Evolutionary conservation across 2,888 invertebrate species (phyloP).

Genomic region (Blastobasis adustella): DNA sequence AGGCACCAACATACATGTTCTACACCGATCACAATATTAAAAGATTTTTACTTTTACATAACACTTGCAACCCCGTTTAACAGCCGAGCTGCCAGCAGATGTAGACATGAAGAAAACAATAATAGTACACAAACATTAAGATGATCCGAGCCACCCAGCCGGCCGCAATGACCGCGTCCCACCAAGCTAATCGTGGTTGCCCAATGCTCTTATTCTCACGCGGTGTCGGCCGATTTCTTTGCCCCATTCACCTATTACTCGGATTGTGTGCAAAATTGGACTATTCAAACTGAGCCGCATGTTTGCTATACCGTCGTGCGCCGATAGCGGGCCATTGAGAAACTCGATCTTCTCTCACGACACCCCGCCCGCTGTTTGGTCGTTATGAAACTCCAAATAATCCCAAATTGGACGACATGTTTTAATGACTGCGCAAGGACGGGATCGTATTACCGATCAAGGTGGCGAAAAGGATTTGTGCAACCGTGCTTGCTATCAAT

Average conservation of each 20-base stretch:
- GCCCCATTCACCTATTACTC: conserved; percentile 30
- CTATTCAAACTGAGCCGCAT: conserved; percentile 26
- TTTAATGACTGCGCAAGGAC: conserved; percentile 13
- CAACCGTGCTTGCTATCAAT: too few relatives aligned
- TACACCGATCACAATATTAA: too few relatives aligned
- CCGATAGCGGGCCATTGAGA: conserved; percentile 24
- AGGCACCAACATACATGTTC: too few relatives aligned
- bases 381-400: conserved; percentile 33
- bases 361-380: conserved; percentile 23
- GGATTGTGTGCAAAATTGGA: conserved; percentile 25
- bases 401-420: conserved; percentile 13
- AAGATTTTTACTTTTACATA: too few relatives aligned
- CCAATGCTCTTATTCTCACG: conserved; percentile 18
- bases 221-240: conserved; percentile 27
- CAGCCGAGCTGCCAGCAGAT: too few relatives aligned
- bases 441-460: conserved; percentile 7
- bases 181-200: neutral
- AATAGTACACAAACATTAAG: too few relatives aligned
- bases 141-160: too few relatives aligned
- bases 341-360: conserved; percentile 41
- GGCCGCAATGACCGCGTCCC: too few relatives aligned
- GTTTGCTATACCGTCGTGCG: conserved; percentile 29
- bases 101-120: too few relatives aligned
- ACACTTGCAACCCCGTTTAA: too few relatives aligned
- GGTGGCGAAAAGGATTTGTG: too few relatives aligned